These are phyloP conservation scores for Drosophila setosimentum DNA, from an alignment of 2,888 invertebrate species.

Conservation along the genomic window DNA sequence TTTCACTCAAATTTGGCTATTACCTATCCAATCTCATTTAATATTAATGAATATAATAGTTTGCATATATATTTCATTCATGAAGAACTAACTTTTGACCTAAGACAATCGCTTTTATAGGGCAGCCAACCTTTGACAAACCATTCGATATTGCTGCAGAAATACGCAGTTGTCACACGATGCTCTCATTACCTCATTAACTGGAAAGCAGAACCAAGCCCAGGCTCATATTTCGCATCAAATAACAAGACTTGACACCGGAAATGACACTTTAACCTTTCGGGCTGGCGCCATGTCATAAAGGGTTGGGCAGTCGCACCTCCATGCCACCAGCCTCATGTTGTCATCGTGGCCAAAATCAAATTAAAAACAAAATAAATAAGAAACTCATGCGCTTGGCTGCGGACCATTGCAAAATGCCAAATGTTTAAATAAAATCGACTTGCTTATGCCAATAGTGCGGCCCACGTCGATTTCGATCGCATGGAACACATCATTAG, in stretches of 20 bases:
- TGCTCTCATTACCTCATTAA: constrained; percentile 39
- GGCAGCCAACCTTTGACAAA: constrained; percentile 29
- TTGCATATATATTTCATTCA: background rate
- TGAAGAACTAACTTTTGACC: constrained; percentile 19
- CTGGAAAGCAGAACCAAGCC: constrained; percentile 51
- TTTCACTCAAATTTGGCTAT: constrained; percentile 31
- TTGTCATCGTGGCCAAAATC: constrained; percentile 44
- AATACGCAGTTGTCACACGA: constrained; percentile 37
- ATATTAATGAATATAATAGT: background rate
- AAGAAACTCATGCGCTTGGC: constrained; percentile 13
- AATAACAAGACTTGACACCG: constrained; percentile 46
- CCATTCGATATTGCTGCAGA: constrained; percentile 27
- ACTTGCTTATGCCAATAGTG: constrained; percentile 66
- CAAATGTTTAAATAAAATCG: constrained; percentile 65
- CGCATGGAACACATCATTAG: constrained; percentile 66
- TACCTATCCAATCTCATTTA: background rate
- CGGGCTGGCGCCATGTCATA: constrained; percentile 31
- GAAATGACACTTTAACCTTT: constrained; percentile 71
- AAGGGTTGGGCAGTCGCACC: constrained; percentile 55
- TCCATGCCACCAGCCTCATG: constrained; percentile 14
- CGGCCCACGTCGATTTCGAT: constrained; percentile 40
- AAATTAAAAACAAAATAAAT: constrained; percentile 4
- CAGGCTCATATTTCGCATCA: constrained; percentile 32
- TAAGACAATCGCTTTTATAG: constrained; percentile 26
- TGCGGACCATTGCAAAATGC: constrained; percentile 57